A percentile compares a stretch with the other conserved stretches of the same genome.
Conservation (phyloP, 2,888 invertebrate species). For the Watsonalla binaria region DNA sequence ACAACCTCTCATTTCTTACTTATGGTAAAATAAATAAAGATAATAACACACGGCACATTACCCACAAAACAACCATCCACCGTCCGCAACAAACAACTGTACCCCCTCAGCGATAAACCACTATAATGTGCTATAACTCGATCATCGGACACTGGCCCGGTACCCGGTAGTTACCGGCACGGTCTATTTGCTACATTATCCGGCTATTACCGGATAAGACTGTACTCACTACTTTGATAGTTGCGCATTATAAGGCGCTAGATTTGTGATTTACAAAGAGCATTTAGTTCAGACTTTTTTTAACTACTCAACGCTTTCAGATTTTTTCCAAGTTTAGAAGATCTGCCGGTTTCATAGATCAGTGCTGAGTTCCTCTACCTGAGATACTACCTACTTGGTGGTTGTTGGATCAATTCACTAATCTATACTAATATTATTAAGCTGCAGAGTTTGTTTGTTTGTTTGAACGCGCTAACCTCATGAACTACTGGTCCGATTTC, state of each 20-base stretch:
- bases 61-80: constrained; percentile 13
- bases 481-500: too few species aligned
- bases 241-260: neutral
- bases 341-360: too few species aligned
- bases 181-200: constrained; percentile 6
- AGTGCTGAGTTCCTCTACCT: too few species aligned
- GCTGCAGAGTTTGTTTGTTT: too few species aligned
- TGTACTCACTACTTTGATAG: neutral
- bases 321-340: too few species aligned
- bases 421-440: too few species aligned
- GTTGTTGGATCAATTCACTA: too few species aligned
- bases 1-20: neutral
- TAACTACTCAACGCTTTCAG: too few species aligned
- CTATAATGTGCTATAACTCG: constrained; percentile 25
- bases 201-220: neutral
- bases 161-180: constrained; percentile 22
- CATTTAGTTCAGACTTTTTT: too few species aligned
- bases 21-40: constrained; percentile 4
- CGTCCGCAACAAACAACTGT: constrained; percentile 25
- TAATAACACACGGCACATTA: constrained; percentile 10
- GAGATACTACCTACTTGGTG: too few species aligned
- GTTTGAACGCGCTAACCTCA: too few species aligned
- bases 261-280: neutral
- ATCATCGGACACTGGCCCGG: constrained; percentile 15
- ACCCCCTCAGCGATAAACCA: constrained; percentile 10